A percentile compares a stretch with the other conserved stretches of the same genome.
These are phyloP conservation scores for Phaethornis superciliosus DNA, from an alignment of 2,113 vertebrate genomes.

Conservation along the genomic window DNA sequence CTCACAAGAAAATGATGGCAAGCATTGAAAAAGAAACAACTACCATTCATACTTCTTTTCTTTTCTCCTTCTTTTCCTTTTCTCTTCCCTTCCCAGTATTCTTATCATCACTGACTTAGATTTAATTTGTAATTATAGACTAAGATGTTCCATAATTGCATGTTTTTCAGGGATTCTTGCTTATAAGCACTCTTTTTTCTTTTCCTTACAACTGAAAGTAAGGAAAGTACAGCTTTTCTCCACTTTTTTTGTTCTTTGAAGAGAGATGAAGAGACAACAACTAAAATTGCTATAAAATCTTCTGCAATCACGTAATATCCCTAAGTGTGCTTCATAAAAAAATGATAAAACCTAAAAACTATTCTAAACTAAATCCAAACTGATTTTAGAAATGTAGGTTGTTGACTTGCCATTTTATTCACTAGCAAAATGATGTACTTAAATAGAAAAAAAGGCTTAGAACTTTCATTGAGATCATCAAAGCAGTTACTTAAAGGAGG, in stretches of 20 bases:
- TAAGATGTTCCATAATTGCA: conserved; percentile 31
- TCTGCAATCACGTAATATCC: background rate
- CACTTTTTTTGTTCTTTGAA: background rate
- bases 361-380: background rate
- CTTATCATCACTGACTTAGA: background rate
- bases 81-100: background rate
- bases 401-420: background rate
- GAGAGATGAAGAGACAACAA: background rate
- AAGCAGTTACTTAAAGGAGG: background rate
- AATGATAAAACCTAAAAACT: background rate
- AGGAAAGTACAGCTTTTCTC: background rate
- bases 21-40: background rate
- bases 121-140: background rate
- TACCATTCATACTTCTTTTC: background rate
- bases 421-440: background rate
- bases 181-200: conserved; percentile 34
- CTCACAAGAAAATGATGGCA: background rate
- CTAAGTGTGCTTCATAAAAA: background rate
- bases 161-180: background rate
- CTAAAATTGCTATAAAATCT: background rate
- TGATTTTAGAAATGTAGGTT: background rate
- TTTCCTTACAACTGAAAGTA: conserved; percentile 4
- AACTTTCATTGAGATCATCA: background rate
- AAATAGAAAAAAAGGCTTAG: background rate
- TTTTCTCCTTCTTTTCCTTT: background rate